Base-by-base conservation (phyloP, 1,140 invertebrate genomes). In the Ooceraea biroi region DNA sequence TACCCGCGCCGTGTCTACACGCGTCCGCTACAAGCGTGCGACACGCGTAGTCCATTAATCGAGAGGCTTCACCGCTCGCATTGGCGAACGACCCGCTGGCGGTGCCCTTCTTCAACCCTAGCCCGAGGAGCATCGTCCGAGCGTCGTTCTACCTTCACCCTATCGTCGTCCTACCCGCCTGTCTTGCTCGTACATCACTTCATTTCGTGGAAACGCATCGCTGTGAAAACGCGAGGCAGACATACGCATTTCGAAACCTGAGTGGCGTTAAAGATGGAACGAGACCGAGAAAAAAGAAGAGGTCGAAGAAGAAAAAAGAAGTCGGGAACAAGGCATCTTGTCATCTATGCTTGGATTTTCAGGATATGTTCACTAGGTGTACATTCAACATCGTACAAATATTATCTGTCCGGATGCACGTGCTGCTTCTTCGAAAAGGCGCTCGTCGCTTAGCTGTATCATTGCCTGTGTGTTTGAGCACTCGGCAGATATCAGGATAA, bases 1-100 rank as follows among this genome's bases (percentile, higher is more conserved):
- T 76, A 76, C 50, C 57, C 57, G 30, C 52, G 36, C 8, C 77
- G 57, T 87, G 85, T 87, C 84, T 86, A 86, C 84, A 30, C 55
- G 78, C 68, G 68, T 73, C 44, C 65, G 12, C 48, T 78, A 78
- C 76, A 78, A 78, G 50, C 48, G 50, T 72, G 46, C 8, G 46
- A 50, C 44, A 82, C 58, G 68, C 78, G 78, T 61, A 82, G 78
- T 71, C 83, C 85, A 82, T 86, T 86, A 86, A 86, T 86, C 83
- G 83, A 57, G 65, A 80, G 36, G 25, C 25, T 48, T 10, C 65
- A 63, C 73, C n/a, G 41, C 46, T 55, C 82, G 27, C 25, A 30
- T 44, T 68, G 63, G 63, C 41, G 69, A 41, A 57, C 30, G 14
- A 19, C 27, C 27, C 25, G 27, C 14, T 46, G 57, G 17, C 55